Evolutionary conservation across 2,888 invertebrate genomes (phyloP), one percentile per base, ranked within the genome.

Genomic region (Sphinx pinastri): DNA sequence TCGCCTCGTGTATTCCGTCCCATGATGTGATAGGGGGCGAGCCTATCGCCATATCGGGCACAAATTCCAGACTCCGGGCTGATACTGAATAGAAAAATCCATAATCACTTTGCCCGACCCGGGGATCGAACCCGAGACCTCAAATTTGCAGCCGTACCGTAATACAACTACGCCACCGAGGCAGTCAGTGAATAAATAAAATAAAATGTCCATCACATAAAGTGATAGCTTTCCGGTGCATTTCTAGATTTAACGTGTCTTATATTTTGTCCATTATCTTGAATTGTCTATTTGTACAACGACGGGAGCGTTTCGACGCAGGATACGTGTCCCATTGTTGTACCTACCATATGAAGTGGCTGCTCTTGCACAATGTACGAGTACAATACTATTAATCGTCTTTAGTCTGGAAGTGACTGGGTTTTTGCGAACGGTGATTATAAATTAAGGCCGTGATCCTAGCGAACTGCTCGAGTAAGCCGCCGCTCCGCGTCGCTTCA

Each of bases 301-400:
- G 19, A 47, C 12, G 12, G 45, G n/a, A 47, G 47, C 47, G 16
- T 49, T 16, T 63, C 47, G 47, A 63, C 12, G 60, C 60, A 63
- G 60, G 60, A 63, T 63, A 63, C n/a, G 47, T 63, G 16, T 11
- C 47, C 47, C 47, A 47, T 47, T 63, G 60, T 63, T 63, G 49
- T 63, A 63, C 19, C 63, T 49, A 25, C 63, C 49, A 19, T 49
- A 25, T 12, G 19, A 63, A 49, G 19, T 63, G 19, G 49, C 16
- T 63, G 49, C 49, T 63, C 19, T 49, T 19, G 19, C 63, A 63
- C 49, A 49, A 13, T 63, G 63, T 63, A 49, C 19, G 11, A 13
- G 51, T 5, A 51, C 47, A 49, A 47, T 16, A 47, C 38, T 63
- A 63, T 63, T 47, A 63, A 47, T 49, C 47, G 0, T 19, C 49